Evolutionary conservation across 2,113 vertebrate species (phyloP), one percentile per base, ranked within the genome.

Genomic region (Channa argus): DNA sequence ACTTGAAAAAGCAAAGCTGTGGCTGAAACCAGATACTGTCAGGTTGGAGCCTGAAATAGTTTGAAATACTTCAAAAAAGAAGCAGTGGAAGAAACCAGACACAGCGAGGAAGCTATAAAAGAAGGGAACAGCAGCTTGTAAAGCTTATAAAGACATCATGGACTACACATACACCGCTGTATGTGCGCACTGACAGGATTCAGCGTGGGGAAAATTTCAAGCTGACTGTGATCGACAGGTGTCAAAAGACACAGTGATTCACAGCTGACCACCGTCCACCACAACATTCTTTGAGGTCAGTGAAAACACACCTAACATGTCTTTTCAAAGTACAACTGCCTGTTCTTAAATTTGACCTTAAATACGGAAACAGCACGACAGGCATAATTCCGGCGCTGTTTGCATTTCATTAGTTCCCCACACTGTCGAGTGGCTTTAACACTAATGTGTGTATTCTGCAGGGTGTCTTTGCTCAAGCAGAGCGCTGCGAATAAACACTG

Each of bases 401-500:
- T 60, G 38, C 34, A 47, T 36, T 45, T 52, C n/a, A 39, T 81
- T 82, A 65, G 71, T 15, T 14, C 24, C 52, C 36, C 4, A 33
- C 34, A 10, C 5, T 8, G 36, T 63, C 54, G 37, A 53, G 39
- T 3, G 13, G 2, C 41, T 72, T 37, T 37, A 2, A 41, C 24
- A 5, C 24, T 63, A 62, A 71, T 52, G 46, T 12, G 52, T n/a
- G n/a, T 2, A 37, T 58, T 72, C 24, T 34, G 14, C 11, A 53
- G 14, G 44, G 2, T 46, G 36, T 76, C 80, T 87, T 82, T 82
- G 69, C 54, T 87, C 56, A 49, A 56, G 46, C 44, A 1, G 39
- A 66, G 50, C 4, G 1, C 6, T 9, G 49, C 61, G 56, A 86
- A 89, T 71, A 84, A 84, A 82, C 53, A 66, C 47, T 53, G 84